Evolutionary conservation across 1,140 invertebrate species (phyloP).

Genomic region (Stenopsyche tienmushanensis): DNA sequence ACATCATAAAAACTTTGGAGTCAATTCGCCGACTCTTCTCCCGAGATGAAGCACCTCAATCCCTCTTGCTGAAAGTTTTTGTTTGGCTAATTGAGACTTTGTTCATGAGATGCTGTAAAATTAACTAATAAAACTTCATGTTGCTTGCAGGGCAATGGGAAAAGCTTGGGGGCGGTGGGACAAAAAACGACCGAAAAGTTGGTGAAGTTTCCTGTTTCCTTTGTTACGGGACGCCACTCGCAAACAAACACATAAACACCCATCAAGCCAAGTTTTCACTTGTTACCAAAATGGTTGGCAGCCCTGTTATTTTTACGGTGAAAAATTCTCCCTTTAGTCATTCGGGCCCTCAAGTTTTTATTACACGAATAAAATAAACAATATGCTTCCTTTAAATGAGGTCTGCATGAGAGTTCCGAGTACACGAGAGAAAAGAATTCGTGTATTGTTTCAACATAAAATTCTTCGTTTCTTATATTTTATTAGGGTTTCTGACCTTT

Average conservation of each 20-base stretch:
- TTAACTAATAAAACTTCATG: slow-evolving; percentile 31
- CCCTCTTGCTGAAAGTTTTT: slow-evolving; percentile 21
- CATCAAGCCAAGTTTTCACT: slow-evolving; percentile 9
- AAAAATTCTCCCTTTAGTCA: too few relatives aligned
- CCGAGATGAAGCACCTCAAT: background rate
- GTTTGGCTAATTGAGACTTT: slow-evolving; percentile 32
- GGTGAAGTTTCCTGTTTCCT: background rate
- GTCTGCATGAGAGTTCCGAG: too few relatives aligned
- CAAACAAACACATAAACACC: slow-evolving; percentile 12
- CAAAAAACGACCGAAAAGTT: slow-evolving; percentile 20
- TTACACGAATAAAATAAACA: too few relatives aligned
- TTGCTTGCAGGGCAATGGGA: background rate
- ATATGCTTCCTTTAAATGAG: too few relatives aligned
- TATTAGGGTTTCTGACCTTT: too few relatives aligned
- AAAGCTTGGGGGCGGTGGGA: background rate
- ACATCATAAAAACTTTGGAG: slow-evolving; percentile 25
- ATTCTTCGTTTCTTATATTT: too few relatives aligned
- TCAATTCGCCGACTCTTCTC: background rate
- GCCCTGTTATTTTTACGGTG: background rate
- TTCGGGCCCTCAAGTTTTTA: too few relatives aligned
- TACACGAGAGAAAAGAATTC: too few relatives aligned
- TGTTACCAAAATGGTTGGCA: slow-evolving; percentile 1
- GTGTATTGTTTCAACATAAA: too few relatives aligned
- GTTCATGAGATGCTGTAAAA: slow-evolving; percentile 31
- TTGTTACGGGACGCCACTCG: slow-evolving; percentile 5